A percentile compares a stretch with the other conserved stretches of the same genome.
Conservation (phyloP, 2,113 vertebrate genomes). For the Phaetusa simplex region DNA sequence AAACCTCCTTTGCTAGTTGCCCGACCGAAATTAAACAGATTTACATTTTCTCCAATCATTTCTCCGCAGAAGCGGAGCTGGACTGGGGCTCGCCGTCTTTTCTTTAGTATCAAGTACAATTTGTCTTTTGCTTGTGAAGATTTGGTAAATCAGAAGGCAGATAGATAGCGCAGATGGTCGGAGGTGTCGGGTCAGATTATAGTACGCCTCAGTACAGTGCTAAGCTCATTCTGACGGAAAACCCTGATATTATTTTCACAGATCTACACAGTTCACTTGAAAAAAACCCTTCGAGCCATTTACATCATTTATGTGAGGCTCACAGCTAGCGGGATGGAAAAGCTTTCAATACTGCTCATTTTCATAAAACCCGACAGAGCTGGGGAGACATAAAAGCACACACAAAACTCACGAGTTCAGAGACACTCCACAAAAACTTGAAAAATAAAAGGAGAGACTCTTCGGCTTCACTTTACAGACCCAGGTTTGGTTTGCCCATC, state of each 20-base stretch:
- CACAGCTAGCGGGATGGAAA: constrained; percentile 82
- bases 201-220: constrained; percentile 92
- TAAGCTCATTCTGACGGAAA: constrained; percentile 98
- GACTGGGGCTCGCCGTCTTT: constrained; percentile 60
- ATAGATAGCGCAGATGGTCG: constrained; percentile 99
- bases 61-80: not conserved
- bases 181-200: constrained; percentile 98
- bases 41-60: constrained; percentile 55
- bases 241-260: constrained; percentile 97
- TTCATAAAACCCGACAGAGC: constrained; percentile 72
- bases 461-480: not conserved
- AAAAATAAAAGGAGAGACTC: not conserved
- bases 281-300: constrained; percentile 81
- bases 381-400: constrained; percentile 15
- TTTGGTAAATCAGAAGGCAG: constrained; percentile 96
- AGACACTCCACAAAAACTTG: not conserved
- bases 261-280: constrained; percentile 82
- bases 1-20: not conserved
- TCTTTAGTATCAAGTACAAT: constrained; percentile 93
- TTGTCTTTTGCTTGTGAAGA: constrained; percentile 85
- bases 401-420: constrained; percentile 22
- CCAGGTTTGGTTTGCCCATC: not conserved
- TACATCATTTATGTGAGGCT: constrained; percentile 88
- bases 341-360: constrained; percentile 86
- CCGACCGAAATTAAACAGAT: constrained; percentile 53